These are phyloP conservation scores for Xiphorhynchus elegans DNA, from an alignment of 2,113 vertebrate genomes.

Conservation along the genomic window DNA sequence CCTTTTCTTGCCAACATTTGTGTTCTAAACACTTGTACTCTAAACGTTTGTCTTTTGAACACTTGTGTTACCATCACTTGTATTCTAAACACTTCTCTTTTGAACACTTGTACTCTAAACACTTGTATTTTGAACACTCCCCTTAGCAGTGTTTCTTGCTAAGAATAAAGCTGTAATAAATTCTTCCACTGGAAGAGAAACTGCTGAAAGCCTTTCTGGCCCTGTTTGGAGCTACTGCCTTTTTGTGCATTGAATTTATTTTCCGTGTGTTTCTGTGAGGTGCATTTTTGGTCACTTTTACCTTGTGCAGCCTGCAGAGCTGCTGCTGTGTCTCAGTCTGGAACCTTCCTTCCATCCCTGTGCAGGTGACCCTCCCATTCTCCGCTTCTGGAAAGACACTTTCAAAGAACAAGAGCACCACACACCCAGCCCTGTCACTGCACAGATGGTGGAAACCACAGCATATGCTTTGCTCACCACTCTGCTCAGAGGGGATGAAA, in stretches of 20 bases:
- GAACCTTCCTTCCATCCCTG: neutral
- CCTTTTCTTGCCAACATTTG: neutral
- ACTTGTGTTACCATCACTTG: too few relatives aligned
- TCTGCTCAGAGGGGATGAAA: constrained; percentile 75
- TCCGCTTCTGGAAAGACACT: constrained; percentile 87
- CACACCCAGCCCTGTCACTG: constrained; percentile 70
- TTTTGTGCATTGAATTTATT: neutral
- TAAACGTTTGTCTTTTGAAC: too few relatives aligned
- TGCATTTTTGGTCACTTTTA: neutral
- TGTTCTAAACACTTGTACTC: neutral
- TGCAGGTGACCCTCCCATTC: constrained; percentile 76
- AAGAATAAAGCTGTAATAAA: neutral
- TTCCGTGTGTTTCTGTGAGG: neutral
- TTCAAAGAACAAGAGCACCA: constrained; percentile 23
- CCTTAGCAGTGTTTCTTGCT: neutral
- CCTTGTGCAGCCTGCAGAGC: neutral
- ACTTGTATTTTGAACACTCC: neutral
- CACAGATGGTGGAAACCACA: constrained; percentile 86
- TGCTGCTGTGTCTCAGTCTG: neutral
- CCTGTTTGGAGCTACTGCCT: neutral
- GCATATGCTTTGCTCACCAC: constrained; percentile 83
- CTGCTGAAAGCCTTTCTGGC: neutral
- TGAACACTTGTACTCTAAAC: too few relatives aligned
- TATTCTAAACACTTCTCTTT: too few relatives aligned
- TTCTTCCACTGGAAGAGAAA: neutral